Evolutionary conservation across 1,140 invertebrate genomes (phyloP), one percentile per base, ranked within the genome.

Genomic region (Eriosoma lanigerum): DNA sequence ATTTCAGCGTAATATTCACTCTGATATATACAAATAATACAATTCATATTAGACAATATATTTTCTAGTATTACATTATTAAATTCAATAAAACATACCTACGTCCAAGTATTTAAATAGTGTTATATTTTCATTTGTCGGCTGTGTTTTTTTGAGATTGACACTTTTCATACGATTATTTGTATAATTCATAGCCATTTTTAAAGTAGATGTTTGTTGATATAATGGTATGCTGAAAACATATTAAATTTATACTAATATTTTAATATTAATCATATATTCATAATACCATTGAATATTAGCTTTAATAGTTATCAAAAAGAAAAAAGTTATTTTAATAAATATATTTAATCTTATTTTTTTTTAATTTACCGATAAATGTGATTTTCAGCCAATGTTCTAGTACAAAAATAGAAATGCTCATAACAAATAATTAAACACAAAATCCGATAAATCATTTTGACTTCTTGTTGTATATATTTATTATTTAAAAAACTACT

Each of bases 1-100:
- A 92, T 88, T 54, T 85, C 84, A 29, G 90, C 91, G 86, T 90
- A 92, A 84, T 92, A 92, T 85, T 93, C 91, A 44, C 87, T 87
- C 90, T 92, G 82, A 50, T n/a, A n/a, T n/a, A n/a, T n/a, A 58
- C 10, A 58, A 15, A 15, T 24, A 15, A 24, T 58, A 8, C 0
- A 6, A 26, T n/a, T n/a, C n/a, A n/a, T n/a, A 50, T 50, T 50
- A 50, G 6, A 24, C 1, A 58, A 24, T 15, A 58, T 6, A 58
- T n/a, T 4, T 82, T 87, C 85, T 73, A n/a, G n/a, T 54, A 19
- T n/a, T 58, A 26, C 26, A 24, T 58, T 26, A 24, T 26, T 50
- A 19, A 50, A 54, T n/a, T 8, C 15, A 12, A 21, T 54, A 60
- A 46, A 24, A 48, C 75, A n/a, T n/a, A n/a, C n/a, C 46, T 62